Evolutionary conservation across 2,113 vertebrate species (phyloP).

Genomic region (Rhinolophus sinicus): DNA sequence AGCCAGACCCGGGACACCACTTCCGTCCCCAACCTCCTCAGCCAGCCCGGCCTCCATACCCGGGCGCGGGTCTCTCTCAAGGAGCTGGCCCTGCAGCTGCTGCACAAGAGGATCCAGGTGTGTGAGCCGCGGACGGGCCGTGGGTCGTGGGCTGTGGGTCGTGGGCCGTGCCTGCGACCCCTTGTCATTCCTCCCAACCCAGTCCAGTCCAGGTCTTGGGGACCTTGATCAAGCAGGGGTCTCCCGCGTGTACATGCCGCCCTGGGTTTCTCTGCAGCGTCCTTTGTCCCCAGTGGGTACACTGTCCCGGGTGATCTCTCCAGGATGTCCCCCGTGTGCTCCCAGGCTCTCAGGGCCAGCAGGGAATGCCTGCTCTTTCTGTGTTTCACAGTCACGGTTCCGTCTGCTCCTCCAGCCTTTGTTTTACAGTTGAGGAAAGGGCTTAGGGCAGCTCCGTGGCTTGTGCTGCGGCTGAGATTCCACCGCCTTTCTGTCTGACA

Average conservation of each 20-base stretch:
- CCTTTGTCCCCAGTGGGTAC: neutral
- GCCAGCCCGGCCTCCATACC: slow-evolving; percentile 78
- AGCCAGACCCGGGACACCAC: slow-evolving; percentile 93
- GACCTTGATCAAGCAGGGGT: neutral
- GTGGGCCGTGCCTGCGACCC: neutral
- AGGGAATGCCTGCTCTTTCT: neutral
- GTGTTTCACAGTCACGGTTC: neutral
- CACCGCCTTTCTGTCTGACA: neutral
- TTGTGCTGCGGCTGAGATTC: fast-evolving
- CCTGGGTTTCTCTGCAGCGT: neutral
- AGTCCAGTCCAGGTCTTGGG: neutral
- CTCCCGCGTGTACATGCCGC: fast-evolving
- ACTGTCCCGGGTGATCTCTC: neutral
- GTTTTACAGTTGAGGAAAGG: neutral
- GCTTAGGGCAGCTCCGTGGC: neutral
- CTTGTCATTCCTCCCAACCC: too few species aligned
- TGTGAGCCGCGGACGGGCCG: neutral
- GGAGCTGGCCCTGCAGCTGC: slow-evolving; percentile 87
- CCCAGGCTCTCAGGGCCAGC: neutral
- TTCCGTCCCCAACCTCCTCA: slow-evolving; percentile 82
- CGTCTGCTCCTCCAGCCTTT: neutral
- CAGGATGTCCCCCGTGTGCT: too few species aligned
- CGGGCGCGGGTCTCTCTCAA: slow-evolving; percentile 87
- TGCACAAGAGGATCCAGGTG: slow-evolving; percentile 95
- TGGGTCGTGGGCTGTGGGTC: neutral